These are phyloP conservation scores for Phrynosoma platyrhinos DNA, from an alignment of 2,113 vertebrate species.

Conservation along the genomic window DNA sequence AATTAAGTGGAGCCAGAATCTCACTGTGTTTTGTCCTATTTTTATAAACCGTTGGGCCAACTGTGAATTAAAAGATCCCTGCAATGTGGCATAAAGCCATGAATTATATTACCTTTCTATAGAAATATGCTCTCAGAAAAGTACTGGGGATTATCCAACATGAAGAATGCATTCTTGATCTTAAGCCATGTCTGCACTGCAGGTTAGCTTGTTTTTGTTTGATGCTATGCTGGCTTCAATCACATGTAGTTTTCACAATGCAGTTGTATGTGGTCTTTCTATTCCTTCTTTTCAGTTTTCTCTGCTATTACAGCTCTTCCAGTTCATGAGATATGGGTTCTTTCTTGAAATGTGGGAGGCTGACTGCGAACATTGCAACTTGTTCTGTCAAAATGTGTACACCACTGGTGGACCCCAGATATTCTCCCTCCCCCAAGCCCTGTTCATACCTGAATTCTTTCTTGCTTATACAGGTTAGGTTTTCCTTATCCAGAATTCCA, in stretches of 20 bases:
- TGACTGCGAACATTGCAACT: neutral
- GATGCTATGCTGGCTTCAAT: neutral
- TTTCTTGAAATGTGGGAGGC: neutral
- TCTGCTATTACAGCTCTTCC: neutral
- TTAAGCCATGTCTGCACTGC: conserved; percentile 21
- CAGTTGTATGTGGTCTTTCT: neutral
- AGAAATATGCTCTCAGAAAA: neutral
- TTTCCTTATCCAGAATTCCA: too few relatives aligned
- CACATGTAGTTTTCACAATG: neutral
- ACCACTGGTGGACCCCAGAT: neutral
- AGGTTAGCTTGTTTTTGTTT: conserved; percentile 12
- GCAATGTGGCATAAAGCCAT: conserved; percentile 18
- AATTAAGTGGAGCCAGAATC: conserved; percentile 11
- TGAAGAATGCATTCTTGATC: conserved; percentile 12
- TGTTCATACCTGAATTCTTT: too few relatives aligned
- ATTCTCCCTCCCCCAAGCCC: neutral
- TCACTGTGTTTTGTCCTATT: conserved; percentile 22
- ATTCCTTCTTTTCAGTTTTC: neutral
- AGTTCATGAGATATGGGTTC: neutral
- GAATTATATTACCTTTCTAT: neutral
- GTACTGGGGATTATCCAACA: conserved; percentile 10
- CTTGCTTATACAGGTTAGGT: too few relatives aligned
- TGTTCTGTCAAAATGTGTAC: neutral
- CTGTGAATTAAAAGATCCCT: conserved; percentile 13
- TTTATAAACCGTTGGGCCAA: conserved; percentile 20